Evolutionary conservation across 2,113 vertebrate species (phyloP), one percentile per base, ranked within the genome.

Genomic region (Petaurus breviceps): DNA sequence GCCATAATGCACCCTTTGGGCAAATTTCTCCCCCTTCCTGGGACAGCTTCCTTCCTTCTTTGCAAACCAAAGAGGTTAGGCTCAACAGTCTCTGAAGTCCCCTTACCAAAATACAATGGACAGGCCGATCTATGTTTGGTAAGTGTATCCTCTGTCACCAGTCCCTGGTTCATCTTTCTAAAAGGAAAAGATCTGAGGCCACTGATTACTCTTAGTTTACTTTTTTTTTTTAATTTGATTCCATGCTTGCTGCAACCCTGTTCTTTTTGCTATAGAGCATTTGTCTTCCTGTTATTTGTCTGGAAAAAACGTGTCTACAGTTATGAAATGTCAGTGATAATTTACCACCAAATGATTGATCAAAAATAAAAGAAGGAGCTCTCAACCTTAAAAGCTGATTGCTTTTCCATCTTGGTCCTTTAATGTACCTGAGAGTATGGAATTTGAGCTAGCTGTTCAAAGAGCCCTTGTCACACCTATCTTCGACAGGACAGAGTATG

Each of bases 311-410:
- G 95, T n/a, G 25, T 49, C 55, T 51, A n/a, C 8, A 23, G 49
- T 55, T 90, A 52, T 77, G 19, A 91, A 51, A 51, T 90, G 51
- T 61, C 57, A 31, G 4, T 96, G 92, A 91, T 94, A 92, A 93
- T 93, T 91, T 91, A 55, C 51, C 90, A 28, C 93, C 28, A 96
- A 95, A 97, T 43, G 91, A 92, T 91, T 77, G 90, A 91, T 91
- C 52, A 92, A 93, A 96, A 50, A 37, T 93, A 95, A 92, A 6
- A 52, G 52, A 95, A 89, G 93, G 47, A 94, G 77, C 43, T 94
- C 96, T 93, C 94, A 92, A 51, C 53, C 92, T 92, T 31, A 55
- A 93, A 92, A 94, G 89, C 55, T 68, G 90, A 97, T 93, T 91
- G 28, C 93, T 68, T 94, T 93, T n/a, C 96, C 49, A 55, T 95